Base-by-base conservation (phyloP, 2,888 invertebrate species). In the Halictus quadricinctus region DNA sequence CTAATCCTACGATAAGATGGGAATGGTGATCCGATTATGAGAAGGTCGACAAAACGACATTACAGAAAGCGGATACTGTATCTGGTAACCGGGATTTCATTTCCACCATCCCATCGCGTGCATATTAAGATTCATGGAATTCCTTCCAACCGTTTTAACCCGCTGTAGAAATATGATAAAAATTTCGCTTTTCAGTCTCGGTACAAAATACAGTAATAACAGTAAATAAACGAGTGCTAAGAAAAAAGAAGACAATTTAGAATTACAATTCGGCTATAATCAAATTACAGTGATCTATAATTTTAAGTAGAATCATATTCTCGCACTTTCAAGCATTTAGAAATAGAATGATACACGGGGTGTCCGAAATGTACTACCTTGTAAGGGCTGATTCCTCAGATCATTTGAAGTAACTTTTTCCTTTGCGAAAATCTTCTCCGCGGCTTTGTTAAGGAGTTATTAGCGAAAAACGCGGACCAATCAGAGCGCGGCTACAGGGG, bases 1-100 rank as follows among this genome's bases (percentile, higher is more conserved):
- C 69, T 69, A 69, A 69, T 69, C 69, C 69, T 41, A 41, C 41
- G 69, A 69, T 69, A 69, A 69, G 69, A 69, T 41, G 41, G 69
- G 41, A 69, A 69, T 41, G 41, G 69, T 69, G 69, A 69, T 69
- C 69, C 69, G 69, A 69, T 69, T 69, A 69, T 69, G 69, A 69
- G 21, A 12, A 69, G 69, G 41, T 69, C 69, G 69, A 21, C 69
- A 36, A 69, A 41, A 69, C 69, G 69, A 36, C 69, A 41, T 69
- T 41, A 41, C 69, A 41, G 69, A 41, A 18, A 36, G 41, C 69
- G 69, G 21, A 69, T 64, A 69, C 21, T 21, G 69, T 21, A 12
- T 64, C 64, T 18, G 64, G 64, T 15, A 41, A 69, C 41, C 10
- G 69, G 36, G 41, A 69, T 69, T 69, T 69, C 69, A 18, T 41